phyloP scores from a whole-genome alignment of 1,140 invertebrate genomes.

The Anastrepha obliqua region DNA sequence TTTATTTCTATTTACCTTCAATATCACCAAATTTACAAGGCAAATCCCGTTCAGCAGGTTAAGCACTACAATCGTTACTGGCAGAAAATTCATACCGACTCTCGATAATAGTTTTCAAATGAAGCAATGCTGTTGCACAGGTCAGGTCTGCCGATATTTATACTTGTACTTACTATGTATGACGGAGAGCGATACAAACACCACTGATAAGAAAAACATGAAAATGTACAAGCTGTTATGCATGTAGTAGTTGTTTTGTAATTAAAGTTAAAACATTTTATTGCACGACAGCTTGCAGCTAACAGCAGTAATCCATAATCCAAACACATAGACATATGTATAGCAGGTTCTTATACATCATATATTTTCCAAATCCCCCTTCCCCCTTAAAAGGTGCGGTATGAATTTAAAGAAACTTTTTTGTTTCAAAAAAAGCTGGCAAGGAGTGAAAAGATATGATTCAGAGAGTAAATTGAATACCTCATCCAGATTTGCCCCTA shows the following conservation, averaged over 20 bases:
- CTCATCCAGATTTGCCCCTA: no score
- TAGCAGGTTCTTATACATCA: no score
- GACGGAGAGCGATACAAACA: neutral
- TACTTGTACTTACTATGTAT: neutral
- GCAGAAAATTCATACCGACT: neutral
- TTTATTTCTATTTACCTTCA: neutral
- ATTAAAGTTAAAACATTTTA: neutral
- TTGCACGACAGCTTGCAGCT: neutral
- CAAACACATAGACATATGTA: no score
- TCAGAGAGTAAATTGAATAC: no score
- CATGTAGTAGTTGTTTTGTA: neutral
- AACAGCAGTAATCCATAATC: no score
- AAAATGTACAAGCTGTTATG: neutral
- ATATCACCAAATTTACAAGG: neutral
- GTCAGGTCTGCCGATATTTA: neutral
- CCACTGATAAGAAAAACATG: slow-evolving; percentile 23
- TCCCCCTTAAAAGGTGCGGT: no score
- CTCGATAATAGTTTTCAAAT: neutral
- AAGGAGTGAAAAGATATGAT: no score
- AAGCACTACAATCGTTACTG: neutral
- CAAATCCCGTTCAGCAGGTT: neutral
- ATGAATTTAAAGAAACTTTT: no score
- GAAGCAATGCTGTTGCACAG: neutral
- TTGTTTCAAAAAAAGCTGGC: no score
- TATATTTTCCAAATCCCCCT: no score